phyloP scores from a whole-genome alignment of 2,797 vertebrate genomes.

The Enteromius anoplus region DNA sequence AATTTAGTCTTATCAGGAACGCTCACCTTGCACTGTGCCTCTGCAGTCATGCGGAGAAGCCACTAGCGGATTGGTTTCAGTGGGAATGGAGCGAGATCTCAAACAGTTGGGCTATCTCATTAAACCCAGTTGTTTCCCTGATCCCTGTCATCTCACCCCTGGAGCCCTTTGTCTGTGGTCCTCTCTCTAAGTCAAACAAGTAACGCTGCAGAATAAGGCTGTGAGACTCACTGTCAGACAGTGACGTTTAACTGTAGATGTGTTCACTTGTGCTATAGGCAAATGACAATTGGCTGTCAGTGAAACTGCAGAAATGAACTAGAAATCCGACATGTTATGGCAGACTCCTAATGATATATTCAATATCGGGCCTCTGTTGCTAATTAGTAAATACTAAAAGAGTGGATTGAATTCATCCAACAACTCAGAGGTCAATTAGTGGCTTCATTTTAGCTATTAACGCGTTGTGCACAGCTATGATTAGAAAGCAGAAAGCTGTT shows the following conservation, averaged over 20 bases:
- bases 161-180: constrained; percentile 31
- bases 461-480: not conserved
- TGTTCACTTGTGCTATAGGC: not conserved
- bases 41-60: constrained; percentile 39
- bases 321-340: not conserved
- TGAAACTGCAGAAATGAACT: not conserved
- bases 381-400: not conserved
- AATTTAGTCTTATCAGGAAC: constrained; percentile 37
- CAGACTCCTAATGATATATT: not conserved
- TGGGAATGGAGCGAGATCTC: constrained; percentile 19
- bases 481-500: not conserved
- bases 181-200: constrained; percentile 14
- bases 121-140: constrained; percentile 41
- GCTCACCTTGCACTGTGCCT: constrained; percentile 36
- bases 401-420: not conserved
- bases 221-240: not conserved
- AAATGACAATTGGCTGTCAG: constrained; percentile 24
- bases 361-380: not conserved
- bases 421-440: not conserved
- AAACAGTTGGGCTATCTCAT: constrained; percentile 33
- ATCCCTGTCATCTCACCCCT: constrained; percentile 27
- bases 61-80: constrained; percentile 36
- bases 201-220: constrained; percentile 6
- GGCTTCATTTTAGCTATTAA: not conserved
- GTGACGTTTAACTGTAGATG: not conserved